Evolutionary conservation across 2,888 invertebrate genomes (phyloP), one percentile per base, ranked within the genome.

Genomic region (Pseudococcus longispinus): DNA sequence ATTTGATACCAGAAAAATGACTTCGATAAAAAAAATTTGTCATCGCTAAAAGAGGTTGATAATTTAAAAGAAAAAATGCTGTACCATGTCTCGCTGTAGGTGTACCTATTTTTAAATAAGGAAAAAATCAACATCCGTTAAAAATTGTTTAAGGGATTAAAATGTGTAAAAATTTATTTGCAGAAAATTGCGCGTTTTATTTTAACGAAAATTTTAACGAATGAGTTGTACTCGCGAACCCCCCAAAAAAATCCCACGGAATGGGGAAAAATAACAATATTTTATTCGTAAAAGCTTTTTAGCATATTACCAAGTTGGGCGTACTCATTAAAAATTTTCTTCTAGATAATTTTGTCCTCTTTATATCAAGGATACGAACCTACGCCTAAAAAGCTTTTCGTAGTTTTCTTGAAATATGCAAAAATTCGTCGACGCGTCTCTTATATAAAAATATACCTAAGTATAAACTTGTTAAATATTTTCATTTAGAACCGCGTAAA

Each of bases 241-340:
- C 9, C 8, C 1, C 37, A 0, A 29, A 18, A 70, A 29, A 70
- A 70, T 26, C 15, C 3, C 15, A 9, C 20, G 23, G 8, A 23
- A 11, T 23, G 60, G 60, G 60, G 60, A 60, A 4, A 70, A 29
- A 2, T 9, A 70, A 70, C 29, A 29, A 70, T 29, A 70, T 70
- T 70, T 70, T 70, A 70, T 70, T 70, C 70, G 70, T 70, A 70
- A 70, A 70, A 70, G 70, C 70, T 70, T 70, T 70, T 70, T 70
- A 70, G 29, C 70, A 70, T 70, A 15, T 32, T 70, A 70, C 70
- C 70, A 70, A 70, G 70, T 70, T 70, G 70, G 29, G 70, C 70
- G 70, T 70, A 70, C 29, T 70, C 70, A 70, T 70, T 70, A 70
- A 70, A 70, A 70, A 70, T 70, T 70, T 70, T 70, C 20, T 70